Evolutionary conservation across 2,113 vertebrate species (phyloP).

Genomic region (Lepus americanus): DNA sequence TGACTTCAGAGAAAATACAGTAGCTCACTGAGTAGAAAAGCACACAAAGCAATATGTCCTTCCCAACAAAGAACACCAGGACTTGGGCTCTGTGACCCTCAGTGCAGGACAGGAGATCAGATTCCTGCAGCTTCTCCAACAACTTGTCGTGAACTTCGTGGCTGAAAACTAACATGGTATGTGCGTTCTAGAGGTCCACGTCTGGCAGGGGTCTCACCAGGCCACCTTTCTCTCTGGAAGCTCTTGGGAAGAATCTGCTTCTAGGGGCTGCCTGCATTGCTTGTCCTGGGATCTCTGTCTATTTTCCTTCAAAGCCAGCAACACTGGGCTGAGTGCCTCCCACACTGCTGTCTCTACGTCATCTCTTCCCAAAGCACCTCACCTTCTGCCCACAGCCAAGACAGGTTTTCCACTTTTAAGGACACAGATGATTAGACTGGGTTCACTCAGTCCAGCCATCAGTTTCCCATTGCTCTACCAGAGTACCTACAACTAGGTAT

Average conservation of each 20-base stretch:
- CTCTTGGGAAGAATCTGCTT: not conserved
- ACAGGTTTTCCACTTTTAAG: not conserved
- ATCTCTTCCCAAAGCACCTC: not conserved
- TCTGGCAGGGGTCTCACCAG: not conserved
- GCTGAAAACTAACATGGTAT: not conserved
- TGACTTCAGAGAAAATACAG: not conserved
- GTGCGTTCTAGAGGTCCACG: not conserved
- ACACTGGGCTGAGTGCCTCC: not conserved
- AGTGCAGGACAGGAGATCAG: fast-evolving
- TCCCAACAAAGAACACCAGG: not conserved
- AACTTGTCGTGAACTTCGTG: not conserved
- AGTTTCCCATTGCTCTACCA: too few species aligned
- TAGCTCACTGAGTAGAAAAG: not conserved
- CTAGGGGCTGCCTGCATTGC: not conserved
- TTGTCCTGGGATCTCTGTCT: not conserved
- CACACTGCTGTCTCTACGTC: not conserved
- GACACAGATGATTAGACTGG: not conserved
- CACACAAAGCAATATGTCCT: not conserved
- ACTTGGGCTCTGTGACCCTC: too few species aligned
- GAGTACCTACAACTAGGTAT: too few species aligned
- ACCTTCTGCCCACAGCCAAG: not conserved
- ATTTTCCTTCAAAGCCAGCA: not conserved
- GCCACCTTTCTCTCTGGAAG: not conserved
- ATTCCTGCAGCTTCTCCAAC: not conserved
- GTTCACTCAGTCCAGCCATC: not conserved